These are phyloP conservation scores for Aporophyla lueneburgensis DNA, from an alignment of 2,888 invertebrate genomes.

Conservation along the genomic window DNA sequence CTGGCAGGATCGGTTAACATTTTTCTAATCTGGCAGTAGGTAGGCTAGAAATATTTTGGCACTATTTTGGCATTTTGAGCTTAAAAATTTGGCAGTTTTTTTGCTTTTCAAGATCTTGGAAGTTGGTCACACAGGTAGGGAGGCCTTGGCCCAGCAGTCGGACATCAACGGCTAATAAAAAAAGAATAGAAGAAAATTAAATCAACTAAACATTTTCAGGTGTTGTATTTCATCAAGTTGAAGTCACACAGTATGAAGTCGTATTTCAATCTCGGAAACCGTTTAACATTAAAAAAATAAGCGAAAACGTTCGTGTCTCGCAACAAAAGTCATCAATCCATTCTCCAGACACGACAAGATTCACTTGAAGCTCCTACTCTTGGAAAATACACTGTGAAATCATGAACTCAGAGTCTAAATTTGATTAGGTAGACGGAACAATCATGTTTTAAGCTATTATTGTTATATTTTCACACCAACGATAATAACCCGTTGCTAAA, in stretches of 20 bases:
- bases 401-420: constrained; percentile 14
- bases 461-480: constrained; percentile 52
- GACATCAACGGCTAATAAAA: no score
- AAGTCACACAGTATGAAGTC: constrained; percentile 24
- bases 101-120: no score
- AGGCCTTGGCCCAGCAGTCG: no score
- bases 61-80: no score
- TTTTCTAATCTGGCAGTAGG: no score
- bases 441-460: constrained; percentile 33
- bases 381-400: constrained; percentile 40
- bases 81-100: no score
- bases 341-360: constrained; percentile 58
- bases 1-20: no score
- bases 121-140: no score
- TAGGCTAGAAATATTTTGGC: no score
- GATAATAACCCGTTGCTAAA: constrained; percentile 15
- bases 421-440: constrained; percentile 15
- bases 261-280: constrained; percentile 48
- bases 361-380: constrained; percentile 29
- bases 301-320: constrained; percentile 60
- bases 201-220: neutral
- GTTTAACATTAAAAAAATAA: constrained; percentile 52
- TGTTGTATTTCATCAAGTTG: constrained; percentile 13
- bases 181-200: neutral
- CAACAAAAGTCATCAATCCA: constrained; percentile 56